Percentiles rank a stretch among this genome's conserved stretches.
Conservation (phyloP, 2,113 vertebrate genomes). For the Hyaena hyaena region DNA sequence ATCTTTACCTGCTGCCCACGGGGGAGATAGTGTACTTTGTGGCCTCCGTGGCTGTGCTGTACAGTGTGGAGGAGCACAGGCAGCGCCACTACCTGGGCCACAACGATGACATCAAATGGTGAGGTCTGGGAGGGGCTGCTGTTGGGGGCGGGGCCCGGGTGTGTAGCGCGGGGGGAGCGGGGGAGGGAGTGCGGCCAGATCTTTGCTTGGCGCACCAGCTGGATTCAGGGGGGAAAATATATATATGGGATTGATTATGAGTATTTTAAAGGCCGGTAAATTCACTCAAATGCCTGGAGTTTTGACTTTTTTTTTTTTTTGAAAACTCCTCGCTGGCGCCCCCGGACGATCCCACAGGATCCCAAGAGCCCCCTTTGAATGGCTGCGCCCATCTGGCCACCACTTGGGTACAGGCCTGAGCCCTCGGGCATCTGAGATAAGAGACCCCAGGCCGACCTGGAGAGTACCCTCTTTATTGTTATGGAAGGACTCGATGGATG, state of each 20-base stretch:
- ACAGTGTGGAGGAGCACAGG: conserved; percentile 93
- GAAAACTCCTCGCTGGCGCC: not conserved
- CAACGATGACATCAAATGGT: conserved; percentile 96
- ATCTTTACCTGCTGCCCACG: conserved; percentile 94
- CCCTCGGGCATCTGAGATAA: not conserved
- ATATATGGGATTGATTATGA: not conserved
- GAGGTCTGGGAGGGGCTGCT: conserved; percentile 47
- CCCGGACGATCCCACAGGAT: not conserved
- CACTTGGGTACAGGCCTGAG: not conserved
- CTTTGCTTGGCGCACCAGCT: not conserved
- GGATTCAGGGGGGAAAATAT: not conserved
- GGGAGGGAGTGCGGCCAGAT: not conserved
- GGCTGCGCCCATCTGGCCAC: not conserved
- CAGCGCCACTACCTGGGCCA: conserved; percentile 96
- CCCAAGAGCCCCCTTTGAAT: not conserved
- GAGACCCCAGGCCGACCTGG: not conserved
- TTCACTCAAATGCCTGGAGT: not conserved
- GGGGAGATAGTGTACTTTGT: conserved; percentile 96
- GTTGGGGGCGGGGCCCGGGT: rapidly evolving
- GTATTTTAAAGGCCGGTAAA: not conserved
- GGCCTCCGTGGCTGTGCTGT: conserved; percentile 93
- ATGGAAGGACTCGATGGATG: not conserved
- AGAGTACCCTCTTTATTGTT: not conserved
- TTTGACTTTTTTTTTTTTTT: not conserved
- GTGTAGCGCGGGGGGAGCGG: not conserved